Conservation (phyloP, 2,888 invertebrate genomes). For the Machimus rusticus region DNA sequence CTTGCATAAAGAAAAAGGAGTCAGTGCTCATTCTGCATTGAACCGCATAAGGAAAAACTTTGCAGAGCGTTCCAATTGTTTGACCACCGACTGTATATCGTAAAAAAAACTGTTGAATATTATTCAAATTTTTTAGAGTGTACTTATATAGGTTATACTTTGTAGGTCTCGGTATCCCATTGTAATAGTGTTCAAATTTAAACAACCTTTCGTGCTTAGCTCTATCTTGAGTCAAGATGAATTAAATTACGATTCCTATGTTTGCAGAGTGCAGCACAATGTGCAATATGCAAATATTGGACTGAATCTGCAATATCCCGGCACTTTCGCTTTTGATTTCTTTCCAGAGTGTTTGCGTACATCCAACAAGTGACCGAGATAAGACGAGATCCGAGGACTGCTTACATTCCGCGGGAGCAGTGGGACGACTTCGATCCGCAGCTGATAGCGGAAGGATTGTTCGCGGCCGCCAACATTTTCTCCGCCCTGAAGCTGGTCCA, state of each 20-base stretch:
- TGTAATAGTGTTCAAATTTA: neutral
- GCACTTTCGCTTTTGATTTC: neutral
- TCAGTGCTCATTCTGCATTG: too few species aligned
- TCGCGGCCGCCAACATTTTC: constrained; percentile 94
- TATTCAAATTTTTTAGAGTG: too few species aligned
- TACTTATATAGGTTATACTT: too few species aligned
- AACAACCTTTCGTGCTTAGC: neutral
- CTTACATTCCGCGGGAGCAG: constrained; percentile 79
- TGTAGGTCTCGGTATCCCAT: too few species aligned
- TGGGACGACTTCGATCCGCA: constrained; percentile 96
- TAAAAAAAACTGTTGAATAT: too few species aligned
- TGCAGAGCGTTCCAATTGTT: too few species aligned
- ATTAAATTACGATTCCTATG: neutral
- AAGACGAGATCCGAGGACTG: constrained; percentile 70
- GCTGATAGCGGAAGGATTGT: constrained; percentile 89
- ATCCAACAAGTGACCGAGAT: constrained; percentile 79
- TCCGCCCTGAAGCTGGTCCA: constrained; percentile 91
- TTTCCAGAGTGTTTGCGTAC: constrained; percentile 73
- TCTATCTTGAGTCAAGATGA: neutral
- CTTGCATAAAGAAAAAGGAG: too few species aligned
- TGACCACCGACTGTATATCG: too few species aligned
- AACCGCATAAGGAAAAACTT: too few species aligned
- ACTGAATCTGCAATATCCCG: neutral
- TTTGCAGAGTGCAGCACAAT: neutral
- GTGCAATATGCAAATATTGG: neutral